Base-by-base conservation (phyloP, 2,888 invertebrate species). In the Eustalomyia histrio region DNA sequence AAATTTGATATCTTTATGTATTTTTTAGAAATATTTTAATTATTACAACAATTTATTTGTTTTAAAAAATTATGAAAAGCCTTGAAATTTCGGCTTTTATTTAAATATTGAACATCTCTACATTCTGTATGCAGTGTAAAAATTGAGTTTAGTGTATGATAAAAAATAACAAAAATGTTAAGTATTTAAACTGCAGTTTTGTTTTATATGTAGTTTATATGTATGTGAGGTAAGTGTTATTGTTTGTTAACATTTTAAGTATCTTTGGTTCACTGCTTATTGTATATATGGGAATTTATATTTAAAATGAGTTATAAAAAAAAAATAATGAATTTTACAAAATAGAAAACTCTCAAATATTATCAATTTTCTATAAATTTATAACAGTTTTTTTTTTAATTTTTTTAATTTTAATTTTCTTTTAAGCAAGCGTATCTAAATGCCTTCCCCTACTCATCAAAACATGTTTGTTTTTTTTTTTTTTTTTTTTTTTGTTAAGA, bases 351-450 rank as follows among this genome's bases (percentile, higher is more conserved):
- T 74, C 79, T 79, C 69, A 81, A 81, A 81, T 78, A 81, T 68
- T 68, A 65, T 24, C 67, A 29, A 9, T 75, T 33, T 60, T 14
- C 14, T 65, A 24, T 76, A 14, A 52, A 71, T 68, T 71, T 29
- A 29, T 29, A 29, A 29, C 29, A 29, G 3, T 29, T 29, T 29
- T 29, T 6, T 29, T 29, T 29, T 6, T 29, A 29, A 43, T 68
- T 17, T 17, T 63, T 52, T 52, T 65, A 17, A 52, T 58, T 78
- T 71, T 64, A 52, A 64, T 78, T 71, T 64, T 58, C 21, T 73
- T 69, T 79, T 79, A 78, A 86, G 85, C 87, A 83, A 87, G 87
- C 87, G 87, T 87, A 86, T 85, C 84, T 84, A 85, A 85, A 86
- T 87, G 86, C 86, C 86, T 85, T 86, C 86, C 87, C 87, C 86